Base-by-base conservation (phyloP, 30 jellyfish, hydroid and myxozoan species). In the Cassiopea xamachana region DNA sequence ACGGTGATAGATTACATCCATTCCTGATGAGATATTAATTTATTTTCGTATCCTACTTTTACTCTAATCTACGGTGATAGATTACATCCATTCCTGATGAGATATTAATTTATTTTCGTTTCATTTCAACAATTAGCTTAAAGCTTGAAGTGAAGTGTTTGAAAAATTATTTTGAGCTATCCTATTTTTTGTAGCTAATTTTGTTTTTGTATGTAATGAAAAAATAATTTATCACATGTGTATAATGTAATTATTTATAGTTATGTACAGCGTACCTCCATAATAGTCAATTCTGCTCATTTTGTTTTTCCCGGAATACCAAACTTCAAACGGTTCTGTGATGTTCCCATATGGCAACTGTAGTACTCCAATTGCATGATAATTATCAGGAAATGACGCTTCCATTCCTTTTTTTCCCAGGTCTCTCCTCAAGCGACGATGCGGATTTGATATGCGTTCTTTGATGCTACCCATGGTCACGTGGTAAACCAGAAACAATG, bases 211-310 rank as follows among this genome's bases (percentile, higher is more conserved):
- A 27, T 27, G 39, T 27, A 27, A 27, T 27, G 39, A 27, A 27
- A 27, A 27, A 27, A 27, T 27, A 27, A 27, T 27, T 27, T 27
- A 27, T 27, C 39, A 27, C 39, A 27, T 27, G 39, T 27, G 39
- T 27, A 27, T 27, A 27, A 27, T 27, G 39, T 27, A 27, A 27
- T 27, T 27, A 27, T 27, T 27, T 27, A 27, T 27, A 27, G 39
- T 27, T 27, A 27, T 27, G 39, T 27, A 27, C 39, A 27, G 39
- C 92, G 68, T 47, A 94, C 98, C 98, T 87, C 98, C 98, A 61
- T 94, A 94, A 78, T 94, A 94, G 78, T 94, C 98, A 47, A 94
- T 94, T 68, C 98, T 81, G 79, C 98, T 94, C 98, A 91, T 91
- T 76, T 87, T 91, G 14, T 94, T 87, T 45, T 69, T 67, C 44